Evolutionary conservation across 2,797 vertebrate genomes (phyloP).

Genomic region (Esox lucius): DNA sequence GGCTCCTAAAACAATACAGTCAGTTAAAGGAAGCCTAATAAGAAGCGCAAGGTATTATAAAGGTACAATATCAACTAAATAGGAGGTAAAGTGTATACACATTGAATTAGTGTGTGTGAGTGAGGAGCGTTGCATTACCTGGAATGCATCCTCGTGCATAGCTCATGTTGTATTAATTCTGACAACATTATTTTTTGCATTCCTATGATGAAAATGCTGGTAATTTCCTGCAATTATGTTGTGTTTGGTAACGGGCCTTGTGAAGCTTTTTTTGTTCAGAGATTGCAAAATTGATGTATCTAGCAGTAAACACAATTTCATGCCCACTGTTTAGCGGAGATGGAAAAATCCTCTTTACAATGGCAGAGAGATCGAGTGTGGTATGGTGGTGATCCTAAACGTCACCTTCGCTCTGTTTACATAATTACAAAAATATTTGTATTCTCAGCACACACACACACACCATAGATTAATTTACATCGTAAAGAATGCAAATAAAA

Average conservation of each 20-base stretch:
- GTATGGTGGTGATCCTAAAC: background rate
- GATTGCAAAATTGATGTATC: slow-evolving; percentile 18
- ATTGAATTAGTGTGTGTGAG: background rate
- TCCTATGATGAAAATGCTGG: slow-evolving; percentile 5
- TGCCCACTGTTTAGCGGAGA: slow-evolving; percentile 13
- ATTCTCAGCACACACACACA: background rate
- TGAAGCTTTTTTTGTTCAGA: slow-evolving; percentile 12
- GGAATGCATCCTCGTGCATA: background rate
- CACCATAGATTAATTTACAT: background rate
- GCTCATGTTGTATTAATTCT: background rate
- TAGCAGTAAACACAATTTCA: slow-evolving; percentile 17
- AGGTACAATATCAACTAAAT: background rate
- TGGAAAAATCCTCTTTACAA: background rate
- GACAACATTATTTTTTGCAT: background rate
- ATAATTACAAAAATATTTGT: background rate
- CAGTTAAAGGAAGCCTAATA: too few species aligned
- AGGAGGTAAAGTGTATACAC: too few species aligned
- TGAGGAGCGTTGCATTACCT: background rate
- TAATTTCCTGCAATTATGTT: slow-evolving; percentile 23
- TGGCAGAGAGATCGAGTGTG: background rate
- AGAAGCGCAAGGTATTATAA: background rate
- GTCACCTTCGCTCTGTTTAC: background rate
- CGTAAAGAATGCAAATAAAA: background rate
- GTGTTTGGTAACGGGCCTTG: slow-evolving; percentile 3
- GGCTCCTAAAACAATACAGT: too few species aligned